Conservation (phyloP, 2,113 vertebrate genomes). For the Noctilio leporinus region DNA sequence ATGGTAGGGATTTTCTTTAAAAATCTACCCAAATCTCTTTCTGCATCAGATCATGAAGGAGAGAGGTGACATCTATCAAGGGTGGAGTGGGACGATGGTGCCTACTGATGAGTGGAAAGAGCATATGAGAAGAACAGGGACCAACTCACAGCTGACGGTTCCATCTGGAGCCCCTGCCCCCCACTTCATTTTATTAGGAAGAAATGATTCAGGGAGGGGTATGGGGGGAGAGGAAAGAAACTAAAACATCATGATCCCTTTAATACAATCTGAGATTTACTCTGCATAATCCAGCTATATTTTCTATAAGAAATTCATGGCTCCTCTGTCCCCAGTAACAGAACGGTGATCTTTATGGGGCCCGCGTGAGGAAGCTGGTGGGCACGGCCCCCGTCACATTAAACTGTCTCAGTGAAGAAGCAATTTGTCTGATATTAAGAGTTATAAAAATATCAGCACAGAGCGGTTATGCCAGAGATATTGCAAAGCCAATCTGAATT, state of each 20-base stretch:
- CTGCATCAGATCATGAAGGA: neutral
- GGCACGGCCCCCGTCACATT: conserved; percentile 65
- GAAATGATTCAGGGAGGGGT: neutral
- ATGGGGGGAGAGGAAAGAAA: conserved; percentile 33
- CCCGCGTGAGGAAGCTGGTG: conserved; percentile 50
- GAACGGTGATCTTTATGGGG: conserved; percentile 72
- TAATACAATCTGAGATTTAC: conserved; percentile 62
- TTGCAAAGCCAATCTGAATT: conserved; percentile 70
- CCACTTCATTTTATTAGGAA: conserved; percentile 53
- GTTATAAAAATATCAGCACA: conserved; percentile 74
- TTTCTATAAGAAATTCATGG: conserved; percentile 70
- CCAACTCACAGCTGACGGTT: neutral
- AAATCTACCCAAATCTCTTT: neutral
- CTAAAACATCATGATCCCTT: conserved; percentile 63
- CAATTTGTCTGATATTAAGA: conserved; percentile 76
- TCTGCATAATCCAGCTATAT: conserved; percentile 60
- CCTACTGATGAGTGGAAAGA: neutral
- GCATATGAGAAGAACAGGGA: neutral
- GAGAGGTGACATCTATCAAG: neutral
- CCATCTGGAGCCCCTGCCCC: neutral
- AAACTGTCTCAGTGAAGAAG: conserved; percentile 73
- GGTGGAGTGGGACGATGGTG: neutral
- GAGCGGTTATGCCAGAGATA: conserved; percentile 54
- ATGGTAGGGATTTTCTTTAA: neutral
- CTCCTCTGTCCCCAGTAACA: conserved; percentile 66